Base-by-base conservation (phyloP, 2,888 invertebrate species). In the Meiosimyza decipiens region DNA sequence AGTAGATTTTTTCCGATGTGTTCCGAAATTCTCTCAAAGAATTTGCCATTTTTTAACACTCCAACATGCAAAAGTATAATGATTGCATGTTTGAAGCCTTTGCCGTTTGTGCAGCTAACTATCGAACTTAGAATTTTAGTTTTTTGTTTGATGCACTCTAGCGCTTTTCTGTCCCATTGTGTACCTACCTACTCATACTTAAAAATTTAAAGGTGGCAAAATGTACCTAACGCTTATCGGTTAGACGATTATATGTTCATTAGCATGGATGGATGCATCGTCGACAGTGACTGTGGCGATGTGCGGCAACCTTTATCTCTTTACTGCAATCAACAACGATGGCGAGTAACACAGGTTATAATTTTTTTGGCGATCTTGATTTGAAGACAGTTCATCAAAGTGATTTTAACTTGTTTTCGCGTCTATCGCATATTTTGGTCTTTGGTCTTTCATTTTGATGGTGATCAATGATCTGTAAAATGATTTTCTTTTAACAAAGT, bases 391-490 rank as follows among this genome's bases (percentile, higher is more conserved):
- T 16, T 33, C 67, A 47, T 67, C 67, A 67, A 57, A 64, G 64
- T 64, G 64, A 64, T 64, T 64, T 64, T 64, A 9, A 22, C 16
- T 50, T 64, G 28, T 0, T 49, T n/a, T 33, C 18, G 11, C 47
- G 13, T 22, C 28, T 65, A 51, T 18, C 22, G 51, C 13, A 16
- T 66, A 52, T 13, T 18, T 49, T 49, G 11, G 47, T 33, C 13
- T 22, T 63, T 28, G 50, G 3, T 22, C 47, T 62, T 52, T 6
- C 51, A 16, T 62, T 40, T 52, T 51, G 70, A 74, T 82, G 82
- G 82, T 82, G 82, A 82, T 82, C 83, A 82, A 82, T 82, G 82
- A 82, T 81, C 82, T 81, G 80, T 68, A 81, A 81, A 82, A 80
- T 82, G 80, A 81, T 83, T 80, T 79, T 78, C 62, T 49, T 12